Percentiles rank a stretch among this genome's conserved stretches.
Conservation (phyloP, 2,888 invertebrate genomes). For the Griposia aprilina region DNA sequence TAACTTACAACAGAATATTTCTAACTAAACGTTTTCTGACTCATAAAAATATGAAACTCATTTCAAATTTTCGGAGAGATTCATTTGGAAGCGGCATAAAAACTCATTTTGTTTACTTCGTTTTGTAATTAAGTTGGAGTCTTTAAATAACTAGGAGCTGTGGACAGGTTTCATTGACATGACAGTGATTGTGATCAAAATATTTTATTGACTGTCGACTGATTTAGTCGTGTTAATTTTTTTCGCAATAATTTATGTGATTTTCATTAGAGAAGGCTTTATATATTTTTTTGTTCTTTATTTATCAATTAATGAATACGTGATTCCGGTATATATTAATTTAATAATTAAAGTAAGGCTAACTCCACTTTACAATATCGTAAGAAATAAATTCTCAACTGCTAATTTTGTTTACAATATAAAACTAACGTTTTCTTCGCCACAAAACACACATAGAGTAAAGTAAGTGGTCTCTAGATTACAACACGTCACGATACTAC, state of each 20-base stretch:
- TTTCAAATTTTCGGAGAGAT: conserved; percentile 64
- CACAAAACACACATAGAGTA: background rate
- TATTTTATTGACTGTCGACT: conserved; percentile 42
- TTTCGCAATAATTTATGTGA: conserved; percentile 28
- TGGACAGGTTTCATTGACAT: conserved; percentile 47
- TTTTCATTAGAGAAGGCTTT: conserved; percentile 35
- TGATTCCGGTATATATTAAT: background rate
- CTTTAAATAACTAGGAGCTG: conserved; percentile 46
- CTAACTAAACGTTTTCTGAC: conserved; percentile 64
- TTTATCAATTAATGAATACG: background rate
- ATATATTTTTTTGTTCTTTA: background rate
- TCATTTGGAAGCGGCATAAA: conserved; percentile 57
- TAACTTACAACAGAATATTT: conserved; percentile 77
- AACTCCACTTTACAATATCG: background rate
- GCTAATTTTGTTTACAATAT: background rate
- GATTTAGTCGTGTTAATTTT: conserved; percentile 31
- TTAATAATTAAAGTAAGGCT: background rate
- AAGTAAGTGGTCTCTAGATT: conserved; percentile 10
- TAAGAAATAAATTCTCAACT: background rate
- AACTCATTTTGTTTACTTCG: conserved; percentile 63
- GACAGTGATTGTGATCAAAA: conserved; percentile 48
- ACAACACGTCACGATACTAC: conserved; percentile 13
- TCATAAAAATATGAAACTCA: conserved; percentile 71
- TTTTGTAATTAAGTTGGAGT: conserved; percentile 64
- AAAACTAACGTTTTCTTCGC: background rate